Base-by-base conservation (phyloP, 2,888 invertebrate species). In the Diarsia rubi region DNA sequence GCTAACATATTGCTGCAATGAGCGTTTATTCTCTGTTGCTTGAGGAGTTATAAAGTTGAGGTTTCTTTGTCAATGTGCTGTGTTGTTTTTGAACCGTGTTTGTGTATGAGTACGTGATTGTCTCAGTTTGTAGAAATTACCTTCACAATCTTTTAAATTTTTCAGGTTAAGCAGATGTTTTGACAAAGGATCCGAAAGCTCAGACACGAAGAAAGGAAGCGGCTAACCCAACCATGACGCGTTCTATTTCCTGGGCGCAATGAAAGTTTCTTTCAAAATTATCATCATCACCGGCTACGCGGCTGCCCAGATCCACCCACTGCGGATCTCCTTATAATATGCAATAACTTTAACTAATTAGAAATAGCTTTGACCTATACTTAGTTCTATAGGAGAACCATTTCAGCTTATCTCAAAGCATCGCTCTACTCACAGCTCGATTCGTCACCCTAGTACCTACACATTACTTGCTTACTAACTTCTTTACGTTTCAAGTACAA, bases 1-100 rank as follows among this genome's bases (percentile, higher is more conserved):
- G 73, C 66, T 68, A 69, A 85, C 81, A 63, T 81, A 84, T 85
- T 63, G 69, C 78, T 5, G 65, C 79, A 62, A 71, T 78, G 66
- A 60, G 69, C 65, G 37, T 62, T 62, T 69, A 47, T 54, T 62
- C 68, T 11, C 57, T 68, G 52, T 67, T 75, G 75, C 67, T 81
- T 62, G 67, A 54, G 64, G 3, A 68, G 47, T 66, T 70, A 47
- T 69, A 67, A 72, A 63, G 54, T 57, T 60, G 42, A 54, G 49
- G 24, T 42, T 60, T n/a, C 71, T 71, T 69, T 57, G 74, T 69
- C n/a, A 59, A 57, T 69, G 62, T 82, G 19, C n/a, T 42, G 21
- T 37, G 31, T 45, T 68, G 68, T 54, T 59, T 52, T 59, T 47
- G 65, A 49, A 63, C 19, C n/a, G 24, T 81, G 24, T 24, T 21